Percentiles rank a stretch among this genome's conserved stretches.
Conservation (phyloP, 2,888 invertebrate genomes). For the Agriopis aurantiaria region DNA sequence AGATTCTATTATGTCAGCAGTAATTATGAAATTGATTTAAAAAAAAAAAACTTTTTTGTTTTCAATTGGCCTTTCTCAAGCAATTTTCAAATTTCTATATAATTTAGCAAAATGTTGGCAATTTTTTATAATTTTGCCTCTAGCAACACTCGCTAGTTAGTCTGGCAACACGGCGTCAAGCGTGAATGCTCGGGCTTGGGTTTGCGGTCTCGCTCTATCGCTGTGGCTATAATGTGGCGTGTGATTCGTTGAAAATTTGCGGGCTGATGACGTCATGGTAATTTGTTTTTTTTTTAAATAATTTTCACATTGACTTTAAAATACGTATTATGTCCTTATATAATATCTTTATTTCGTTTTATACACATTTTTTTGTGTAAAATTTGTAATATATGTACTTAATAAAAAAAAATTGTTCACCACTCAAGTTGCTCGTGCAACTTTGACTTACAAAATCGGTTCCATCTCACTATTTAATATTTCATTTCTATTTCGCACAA, state of each 20-base stretch:
- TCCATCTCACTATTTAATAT: too few relatives aligned
- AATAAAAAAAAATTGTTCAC: too few relatives aligned
- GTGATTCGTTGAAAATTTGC: background rate
- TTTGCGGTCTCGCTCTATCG: constrained; percentile 65
- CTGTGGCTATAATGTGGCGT: constrained; percentile 27
- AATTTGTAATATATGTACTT: too few relatives aligned
- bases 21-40: background rate
- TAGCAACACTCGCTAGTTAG: constrained; percentile 46
- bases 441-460: too few relatives aligned
- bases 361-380: too few relatives aligned
- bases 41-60: background rate
- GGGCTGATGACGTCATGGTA: background rate
- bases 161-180: constrained; percentile 74
- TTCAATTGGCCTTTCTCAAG: constrained; percentile 11
- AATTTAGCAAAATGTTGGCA: background rate
- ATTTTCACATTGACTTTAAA: background rate
- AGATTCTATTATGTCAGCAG: background rate
- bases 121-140: background rate
- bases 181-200: constrained; percentile 86
- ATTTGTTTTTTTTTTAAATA: background rate
- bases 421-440: too few relatives aligned
- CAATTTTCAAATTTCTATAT: background rate
- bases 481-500: too few relatives aligned
- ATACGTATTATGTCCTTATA: background rate
- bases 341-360: background rate